These are phyloP conservation scores for Pogonomyrmex barbatus DNA, from an alignment of 1,140 invertebrate species.

Conservation along the genomic window DNA sequence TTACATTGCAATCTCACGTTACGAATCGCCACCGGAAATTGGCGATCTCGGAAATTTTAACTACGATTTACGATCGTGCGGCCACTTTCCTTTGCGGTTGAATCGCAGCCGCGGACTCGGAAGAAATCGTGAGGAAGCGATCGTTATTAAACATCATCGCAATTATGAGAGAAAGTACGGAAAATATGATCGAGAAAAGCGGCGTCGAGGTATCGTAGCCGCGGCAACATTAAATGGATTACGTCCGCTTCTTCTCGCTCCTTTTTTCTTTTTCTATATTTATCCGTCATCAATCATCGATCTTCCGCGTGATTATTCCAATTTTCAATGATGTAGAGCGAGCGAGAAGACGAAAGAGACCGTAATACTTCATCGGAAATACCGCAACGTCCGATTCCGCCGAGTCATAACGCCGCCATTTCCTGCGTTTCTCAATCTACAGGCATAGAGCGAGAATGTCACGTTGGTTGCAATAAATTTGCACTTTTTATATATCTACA, in stretches of 20 bases:
- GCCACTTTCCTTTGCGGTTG: background rate
- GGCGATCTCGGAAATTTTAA: background rate
- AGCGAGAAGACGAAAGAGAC: background rate
- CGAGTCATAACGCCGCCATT: background rate
- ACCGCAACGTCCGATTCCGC: slow-evolving; percentile 17
- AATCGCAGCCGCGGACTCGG: background rate
- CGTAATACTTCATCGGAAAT: background rate
- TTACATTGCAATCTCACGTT: background rate
- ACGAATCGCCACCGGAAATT: background rate
- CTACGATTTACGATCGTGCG: background rate
- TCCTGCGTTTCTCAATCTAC: slow-evolving; percentile 11
- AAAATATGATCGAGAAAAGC: slow-evolving; percentile 30
- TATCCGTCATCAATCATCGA: background rate
- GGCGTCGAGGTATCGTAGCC: background rate
- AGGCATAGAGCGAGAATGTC: background rate
- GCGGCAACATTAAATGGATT: background rate
- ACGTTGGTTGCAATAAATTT: slow-evolving; percentile 31
- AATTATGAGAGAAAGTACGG: slow-evolving; percentile 52
- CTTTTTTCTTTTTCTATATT: background rate
- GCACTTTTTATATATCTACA: slow-evolving; percentile 16
- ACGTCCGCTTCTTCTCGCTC: background rate
- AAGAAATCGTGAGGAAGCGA: slow-evolving; percentile 4
- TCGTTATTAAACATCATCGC: background rate
- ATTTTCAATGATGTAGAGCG: background rate
- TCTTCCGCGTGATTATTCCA: background rate